Percentiles rank a stretch among this genome's conserved stretches.
phyloP scores from a whole-genome alignment of 2,113 vertebrate species.

The Pterophyllum scalare region DNA sequence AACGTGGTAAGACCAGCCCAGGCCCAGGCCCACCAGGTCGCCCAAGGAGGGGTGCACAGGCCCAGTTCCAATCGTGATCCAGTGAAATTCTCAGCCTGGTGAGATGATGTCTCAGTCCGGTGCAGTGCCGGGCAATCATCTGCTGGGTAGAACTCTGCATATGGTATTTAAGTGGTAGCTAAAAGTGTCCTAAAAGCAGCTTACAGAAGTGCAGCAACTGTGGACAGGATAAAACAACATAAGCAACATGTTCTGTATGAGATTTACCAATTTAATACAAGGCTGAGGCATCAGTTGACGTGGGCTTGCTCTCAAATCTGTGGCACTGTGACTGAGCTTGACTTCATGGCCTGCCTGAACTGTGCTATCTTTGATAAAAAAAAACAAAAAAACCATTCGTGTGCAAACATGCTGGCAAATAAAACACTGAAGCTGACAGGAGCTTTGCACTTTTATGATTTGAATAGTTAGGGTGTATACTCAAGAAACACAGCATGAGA shows the following conservation, averaged over 20 bases:
- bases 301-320: background rate
- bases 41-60: no score
- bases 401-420: constrained; percentile 17
- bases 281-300: background rate
- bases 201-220: background rate
- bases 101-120: no score
- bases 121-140: no score
- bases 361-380: background rate
- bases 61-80: no score
- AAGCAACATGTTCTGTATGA: background rate
- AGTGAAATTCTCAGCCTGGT: no score
- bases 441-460: constrained; percentile 45
- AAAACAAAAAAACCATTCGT: constrained; percentile 8
- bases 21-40: no score
- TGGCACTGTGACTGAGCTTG: background rate
- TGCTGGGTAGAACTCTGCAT: no score
- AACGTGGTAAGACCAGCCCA: no score
- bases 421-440: constrained; percentile 8
- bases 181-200: background rate
- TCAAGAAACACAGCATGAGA: constrained; percentile 8
- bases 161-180: no score
- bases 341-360: background rate
- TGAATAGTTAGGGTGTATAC: constrained; percentile 21
- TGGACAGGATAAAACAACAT: background rate
- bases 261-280: background rate